Conservation (phyloP, 2,888 invertebrate species). For the Eristalis pertinax region DNA sequence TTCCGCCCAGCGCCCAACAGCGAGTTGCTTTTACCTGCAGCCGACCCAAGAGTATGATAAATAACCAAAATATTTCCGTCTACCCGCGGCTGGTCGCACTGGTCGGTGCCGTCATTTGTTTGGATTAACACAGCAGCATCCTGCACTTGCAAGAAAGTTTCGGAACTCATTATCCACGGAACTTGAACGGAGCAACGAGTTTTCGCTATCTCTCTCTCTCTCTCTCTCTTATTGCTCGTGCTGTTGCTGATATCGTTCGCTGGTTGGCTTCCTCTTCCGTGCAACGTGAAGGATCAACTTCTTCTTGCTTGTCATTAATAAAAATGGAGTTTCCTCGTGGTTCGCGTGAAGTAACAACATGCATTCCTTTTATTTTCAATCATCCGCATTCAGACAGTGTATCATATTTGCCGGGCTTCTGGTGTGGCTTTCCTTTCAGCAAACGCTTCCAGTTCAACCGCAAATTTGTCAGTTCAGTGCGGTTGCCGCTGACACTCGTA, state of each 20-base stretch:
- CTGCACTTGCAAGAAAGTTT: slow-evolving; percentile 58
- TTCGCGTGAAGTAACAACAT: not conserved
- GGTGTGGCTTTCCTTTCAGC: slow-evolving; percentile 1
- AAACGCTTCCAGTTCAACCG: slow-evolving; percentile 20
- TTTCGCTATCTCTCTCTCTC: too few species aligned
- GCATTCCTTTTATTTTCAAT: slow-evolving; percentile 16
- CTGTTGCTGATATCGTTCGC: slow-evolving; percentile 17
- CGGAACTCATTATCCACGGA: slow-evolving; percentile 58
- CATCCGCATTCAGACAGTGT: slow-evolving; percentile 3
- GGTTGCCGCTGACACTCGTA: slow-evolving; percentile 13
- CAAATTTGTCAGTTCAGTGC: slow-evolving; percentile 51
- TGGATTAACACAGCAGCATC: slow-evolving; percentile 55
- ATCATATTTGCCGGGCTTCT: slow-evolving; percentile 18
- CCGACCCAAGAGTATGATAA: not conserved
- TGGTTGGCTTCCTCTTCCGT: not conserved
- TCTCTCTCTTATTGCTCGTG: slow-evolving; percentile 18
- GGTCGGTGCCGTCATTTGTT: slow-evolving; percentile 40
- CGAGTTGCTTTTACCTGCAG: not conserved
- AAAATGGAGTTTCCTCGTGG: not conserved
- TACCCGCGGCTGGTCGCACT: not conserved
- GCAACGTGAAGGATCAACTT: slow-evolving; percentile 19
- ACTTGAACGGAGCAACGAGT: slow-evolving; percentile 4
- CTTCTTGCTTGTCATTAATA: slow-evolving; percentile 31
- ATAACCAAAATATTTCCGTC: slow-evolving; percentile 32
- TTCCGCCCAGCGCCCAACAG: not conserved